Evolutionary conservation across 2,888 invertebrate genomes (phyloP), one percentile per base, ranked within the genome.

Genomic region (Eurois occulta): DNA sequence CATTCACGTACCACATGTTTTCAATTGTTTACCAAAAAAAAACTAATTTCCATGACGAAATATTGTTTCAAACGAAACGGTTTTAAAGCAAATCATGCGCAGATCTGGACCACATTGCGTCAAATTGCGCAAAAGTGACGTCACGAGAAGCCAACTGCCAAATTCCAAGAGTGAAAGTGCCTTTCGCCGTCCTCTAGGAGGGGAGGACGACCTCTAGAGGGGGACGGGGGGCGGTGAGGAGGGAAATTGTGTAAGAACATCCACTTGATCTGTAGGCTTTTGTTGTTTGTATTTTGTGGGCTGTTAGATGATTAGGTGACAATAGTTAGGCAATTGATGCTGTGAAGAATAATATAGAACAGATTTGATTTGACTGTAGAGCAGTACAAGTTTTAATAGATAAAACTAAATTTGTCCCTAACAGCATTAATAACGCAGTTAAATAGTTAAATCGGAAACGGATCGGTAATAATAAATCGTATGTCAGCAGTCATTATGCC

Each of bases 131-230:
- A 95, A 95, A 95, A 81, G 35, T 95, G 95, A 96, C 95, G 96
- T 96, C 95, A 95, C 68, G 62, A 71, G 55, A 73, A 85, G 84
- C 88, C 85, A 89, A 88, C 90, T 88, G 91, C 94, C 94, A 92
- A 95, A 96, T 96, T 95, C 96, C 93, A 91, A 72, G 76, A 95
- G 96, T 95, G 96, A 96, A 96, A 96, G 96, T 95, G 91, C 94
- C 95, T 95, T 95, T 96, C 95, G 92, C 95, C 90, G 88, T 84
- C 86, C 89, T 87, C 86, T 70, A 88, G 86, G 92, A 91, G 94
- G 92, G 93, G 94, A 92, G 92, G 89, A 91, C 92, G 92, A 93
- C 93, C 93, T 92, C 91, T 80, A 91, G 90, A 90, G 92, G 91
- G 89, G 91, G 80, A 77, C 75, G 80, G 76, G 76, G 82, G 60